Evolutionary conservation across 2,888 invertebrate genomes (phyloP), one percentile per base, ranked within the genome.

Genomic region (Aspidapion aeneum): DNA sequence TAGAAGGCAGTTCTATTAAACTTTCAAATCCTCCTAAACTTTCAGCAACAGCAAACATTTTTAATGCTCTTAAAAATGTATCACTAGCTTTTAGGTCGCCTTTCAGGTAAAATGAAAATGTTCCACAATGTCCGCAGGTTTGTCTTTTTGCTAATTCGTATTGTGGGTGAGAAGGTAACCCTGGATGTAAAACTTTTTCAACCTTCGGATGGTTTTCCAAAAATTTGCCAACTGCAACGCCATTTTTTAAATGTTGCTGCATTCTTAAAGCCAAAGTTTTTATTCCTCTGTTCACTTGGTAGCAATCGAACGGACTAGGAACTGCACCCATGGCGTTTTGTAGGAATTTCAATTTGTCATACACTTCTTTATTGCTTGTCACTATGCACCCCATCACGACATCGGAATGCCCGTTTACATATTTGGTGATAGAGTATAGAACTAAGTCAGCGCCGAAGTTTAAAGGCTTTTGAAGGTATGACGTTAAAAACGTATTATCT

Each of bases 351-450:
- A 99, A 80, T 75, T 85, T 86, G 12, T 88, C 81, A 66, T 87
- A 88, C 1, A 97, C 73, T 55, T 86, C 86, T 52, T 91, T 87
- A 71, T 88, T 84, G 71, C 88, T 94, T 1, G 91, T 86, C 48
- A 92, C 82, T 5, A 90, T 86, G 17, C 93, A 91, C 1, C 98
- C 98, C 98, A 99, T 98, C 3, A 98, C 88, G 18, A 96, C 92
- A 82, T 99, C 98, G 0, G 94, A 90, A 81, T 99, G 98, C 0
- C 98, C 98, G 80, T 99, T 99, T 89, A 99, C 93, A 77, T 98
- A 99, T 81, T 99, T 99, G 0, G 97, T 96, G 61, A 97, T 75
- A 0, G 98, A 98, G 80, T 98, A 96, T 72, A 94, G 82, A 1
- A 90, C 91, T 61, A 98, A 82, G 78, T 99, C 97, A 1, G 94